Evolutionary conservation across 2,797 vertebrate species (phyloP).

Genomic region (Tenualosa thibaudeaui): DNA sequence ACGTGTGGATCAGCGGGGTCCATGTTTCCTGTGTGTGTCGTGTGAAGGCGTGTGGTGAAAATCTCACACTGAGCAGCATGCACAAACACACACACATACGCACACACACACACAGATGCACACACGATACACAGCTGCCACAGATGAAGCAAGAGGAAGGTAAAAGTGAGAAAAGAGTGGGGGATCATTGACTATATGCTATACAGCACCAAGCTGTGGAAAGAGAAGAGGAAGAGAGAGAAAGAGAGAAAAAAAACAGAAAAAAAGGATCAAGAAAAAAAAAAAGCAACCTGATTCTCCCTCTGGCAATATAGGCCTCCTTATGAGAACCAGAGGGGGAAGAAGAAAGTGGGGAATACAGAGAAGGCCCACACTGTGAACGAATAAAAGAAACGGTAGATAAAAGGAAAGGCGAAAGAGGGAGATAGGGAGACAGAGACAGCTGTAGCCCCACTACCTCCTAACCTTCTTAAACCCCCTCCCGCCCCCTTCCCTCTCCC

Average conservation of each 20-base stretch:
- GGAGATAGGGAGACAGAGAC: conserved; percentile 4
- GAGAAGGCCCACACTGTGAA: not conserved
- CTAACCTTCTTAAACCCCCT: not conserved
- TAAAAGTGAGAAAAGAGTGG: conserved; percentile 29
- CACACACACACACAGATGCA: not conserved
- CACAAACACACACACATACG: conserved; percentile 14
- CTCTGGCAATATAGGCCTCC: not conserved
- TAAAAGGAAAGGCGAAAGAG: not conserved
- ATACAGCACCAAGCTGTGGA: not conserved
- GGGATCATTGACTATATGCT: not conserved
- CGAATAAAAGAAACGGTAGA: not conserved
- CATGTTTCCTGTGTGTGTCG: conserved; percentile 31
- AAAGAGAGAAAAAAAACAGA: not conserved
- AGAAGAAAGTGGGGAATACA: not conserved
- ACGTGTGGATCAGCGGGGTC: conserved; percentile 21
- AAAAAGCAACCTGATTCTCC: conserved; percentile 16
- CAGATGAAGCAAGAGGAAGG: not conserved
- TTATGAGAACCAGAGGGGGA: not conserved
- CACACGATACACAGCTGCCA: conserved; percentile 6
- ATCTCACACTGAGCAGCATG: conserved; percentile 3
- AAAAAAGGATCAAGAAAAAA: not conserved
- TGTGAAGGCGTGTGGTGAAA: conserved; percentile 31
- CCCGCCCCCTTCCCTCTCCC: not conserved
- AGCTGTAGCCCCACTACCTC: not conserved
- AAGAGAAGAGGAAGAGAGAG: not conserved